Base-by-base conservation (phyloP, 2,113 vertebrate genomes). In the Hyperoodon ampullatus region DNA sequence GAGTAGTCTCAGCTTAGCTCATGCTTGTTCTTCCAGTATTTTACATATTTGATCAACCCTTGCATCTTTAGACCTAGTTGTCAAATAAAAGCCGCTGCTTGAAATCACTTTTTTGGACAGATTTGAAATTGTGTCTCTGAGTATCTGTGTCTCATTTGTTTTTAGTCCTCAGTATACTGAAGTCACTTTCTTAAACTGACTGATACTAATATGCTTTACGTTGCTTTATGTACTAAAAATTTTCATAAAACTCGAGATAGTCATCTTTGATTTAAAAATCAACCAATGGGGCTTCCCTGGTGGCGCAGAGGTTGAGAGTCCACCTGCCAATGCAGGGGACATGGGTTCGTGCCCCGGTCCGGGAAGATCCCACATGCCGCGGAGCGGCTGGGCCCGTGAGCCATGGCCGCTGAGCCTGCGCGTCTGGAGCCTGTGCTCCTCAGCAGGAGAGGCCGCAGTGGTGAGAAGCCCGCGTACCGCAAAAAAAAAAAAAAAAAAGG, bases 111-210 rank as follows among this genome's bases (percentile, higher is more conserved):
- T 39, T 96, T 60, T 44, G 78, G 33, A 88, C 58, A 6, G 1
- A 55, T 81, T 77, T 88, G 58, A 85, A 94, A 81, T 85, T 50
- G 7, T 44, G 11, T 83, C 50, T 66, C 35, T 82, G 60, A 85
- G 66, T 81, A 30, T 85, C 81, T 84, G 28, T 78, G 30, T 97
- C 81, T 86, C 39, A 44, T 94, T 95, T 96, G 84, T 88, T 96
- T 96, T 95, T 50, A 72, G 82, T 88, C 53, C 30, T 63, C 23
- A 35, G 30, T 85, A 63, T 82, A 35, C 72, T 35, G 21, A 83
- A 88, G 15, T 86, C 75, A 90, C 13, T 89, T 1, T 83, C 28
- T 82, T 66, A 70, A 95, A 26, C 50, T 84, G 33, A 60, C 70
- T 84, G 35, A 44, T 70, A 78, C 53, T 93, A 94, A 89, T 96